Percentiles rank a stretch among this genome's conserved stretches.
Evolutionary conservation across 1,140 invertebrate species (phyloP).

Genomic region (Bombus terrestris): DNA sequence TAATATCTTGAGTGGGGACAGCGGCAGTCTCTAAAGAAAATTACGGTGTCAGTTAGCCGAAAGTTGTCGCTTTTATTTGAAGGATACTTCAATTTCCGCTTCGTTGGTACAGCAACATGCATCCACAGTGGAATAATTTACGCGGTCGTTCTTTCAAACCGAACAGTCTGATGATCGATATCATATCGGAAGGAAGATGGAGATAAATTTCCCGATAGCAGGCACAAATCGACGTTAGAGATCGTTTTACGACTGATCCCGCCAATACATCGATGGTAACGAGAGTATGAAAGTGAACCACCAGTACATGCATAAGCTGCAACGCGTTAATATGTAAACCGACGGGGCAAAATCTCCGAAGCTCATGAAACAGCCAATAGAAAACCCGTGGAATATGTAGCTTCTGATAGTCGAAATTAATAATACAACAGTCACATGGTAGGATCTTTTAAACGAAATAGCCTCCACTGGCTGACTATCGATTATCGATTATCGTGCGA

Average conservation of each 20-base stretch:
- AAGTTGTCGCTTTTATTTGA: background rate
- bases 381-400: background rate
- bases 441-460: conserved; percentile 4
- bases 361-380: background rate
- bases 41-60: background rate
- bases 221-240: background rate
- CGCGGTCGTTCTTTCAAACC: background rate
- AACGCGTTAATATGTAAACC: conserved; percentile 17
- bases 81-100: background rate
- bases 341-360: background rate
- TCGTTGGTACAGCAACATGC: background rate
- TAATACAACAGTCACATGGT: background rate
- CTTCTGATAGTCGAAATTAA: conserved; percentile 8
- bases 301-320: background rate
- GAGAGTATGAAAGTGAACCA: background rate
- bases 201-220: background rate
- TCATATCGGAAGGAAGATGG: background rate
- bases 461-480: background rate
- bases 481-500: background rate
- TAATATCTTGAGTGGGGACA: conserved; percentile 6
- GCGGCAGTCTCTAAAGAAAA: background rate
- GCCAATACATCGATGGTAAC: background rate
- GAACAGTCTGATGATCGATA: background rate
- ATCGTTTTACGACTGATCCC: background rate
- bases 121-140: too few relatives aligned